phyloP scores from a whole-genome alignment of 2,113 vertebrate genomes.

The Mastomys coucha region DNA sequence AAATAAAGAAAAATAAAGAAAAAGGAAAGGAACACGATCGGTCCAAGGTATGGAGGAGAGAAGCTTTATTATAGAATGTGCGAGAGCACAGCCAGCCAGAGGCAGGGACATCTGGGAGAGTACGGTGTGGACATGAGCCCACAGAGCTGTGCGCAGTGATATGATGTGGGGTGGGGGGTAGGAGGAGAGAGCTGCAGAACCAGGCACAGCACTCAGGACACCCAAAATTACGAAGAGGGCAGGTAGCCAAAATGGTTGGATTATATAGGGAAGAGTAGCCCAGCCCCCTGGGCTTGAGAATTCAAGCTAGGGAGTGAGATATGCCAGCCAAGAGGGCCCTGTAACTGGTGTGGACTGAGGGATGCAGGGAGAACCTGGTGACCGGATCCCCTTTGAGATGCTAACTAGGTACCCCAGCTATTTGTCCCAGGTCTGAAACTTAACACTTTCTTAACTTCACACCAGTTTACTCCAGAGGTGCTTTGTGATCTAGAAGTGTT shows the following conservation, averaged over 20 bases:
- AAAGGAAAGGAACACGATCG: not conserved
- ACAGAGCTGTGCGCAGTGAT: not conserved
- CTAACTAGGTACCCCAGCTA: not conserved
- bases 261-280: not conserved
- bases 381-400: not conserved
- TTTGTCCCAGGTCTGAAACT: not conserved
- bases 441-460: not conserved
- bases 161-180: fast-evolving
- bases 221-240: not conserved
- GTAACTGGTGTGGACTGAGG: not conserved
- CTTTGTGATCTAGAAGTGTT: not conserved
- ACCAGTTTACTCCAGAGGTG: not conserved
- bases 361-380: not conserved
- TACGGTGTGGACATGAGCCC: not conserved
- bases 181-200: not conserved
- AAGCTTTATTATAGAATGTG: not conserved
- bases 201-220: not conserved
- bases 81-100: not conserved
- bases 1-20: not conserved
- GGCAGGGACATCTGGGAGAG: not conserved
- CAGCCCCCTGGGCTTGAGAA: not conserved
- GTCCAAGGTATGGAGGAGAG: not conserved
- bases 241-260: not conserved
- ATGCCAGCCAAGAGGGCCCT: not conserved
- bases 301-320: not conserved